These are phyloP conservation scores for Protobothrops flavoviridis DNA, from an alignment of 2,113 vertebrate genomes.

Conservation along the genomic window DNA sequence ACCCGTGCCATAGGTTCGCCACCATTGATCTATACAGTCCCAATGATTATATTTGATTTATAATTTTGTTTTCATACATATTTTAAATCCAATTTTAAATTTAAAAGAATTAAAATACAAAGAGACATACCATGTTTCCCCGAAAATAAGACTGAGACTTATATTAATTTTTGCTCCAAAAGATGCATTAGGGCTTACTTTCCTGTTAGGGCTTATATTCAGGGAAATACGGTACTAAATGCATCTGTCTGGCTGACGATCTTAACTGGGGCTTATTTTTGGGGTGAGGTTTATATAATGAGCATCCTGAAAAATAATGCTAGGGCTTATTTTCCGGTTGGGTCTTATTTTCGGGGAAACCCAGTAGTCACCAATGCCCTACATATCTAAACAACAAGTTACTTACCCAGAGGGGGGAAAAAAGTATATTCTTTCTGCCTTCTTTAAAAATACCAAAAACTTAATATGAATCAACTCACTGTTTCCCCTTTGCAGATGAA, in stretches of 20 bases:
- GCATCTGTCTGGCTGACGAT: too few relatives aligned
- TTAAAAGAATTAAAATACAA: neutral
- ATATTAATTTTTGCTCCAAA: too few relatives aligned
- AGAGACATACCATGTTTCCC: neutral
- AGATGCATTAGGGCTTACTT: too few relatives aligned
- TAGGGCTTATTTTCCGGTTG: too few relatives aligned
- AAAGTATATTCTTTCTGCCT: neutral
- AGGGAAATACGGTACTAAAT: too few relatives aligned
- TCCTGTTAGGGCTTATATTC: too few relatives aligned
- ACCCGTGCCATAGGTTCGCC: too few relatives aligned
- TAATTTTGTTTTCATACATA: neutral
- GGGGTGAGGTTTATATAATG: too few relatives aligned
- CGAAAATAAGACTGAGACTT: too few relatives aligned
- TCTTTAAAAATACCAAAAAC: neutral
- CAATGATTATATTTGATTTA: neutral
- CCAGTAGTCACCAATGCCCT: neutral
- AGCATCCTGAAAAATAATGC: too few relatives aligned
- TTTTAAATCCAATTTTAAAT: neutral
- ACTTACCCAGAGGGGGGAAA: neutral
- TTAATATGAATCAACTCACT: constrained; percentile 34
- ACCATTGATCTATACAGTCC: neutral
- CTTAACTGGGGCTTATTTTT: too few relatives aligned
- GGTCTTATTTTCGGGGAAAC: too few relatives aligned
- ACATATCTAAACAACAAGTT: neutral
- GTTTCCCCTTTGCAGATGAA: constrained; percentile 83